phyloP scores from a whole-genome alignment of 2,888 invertebrate species.

The Drosophila niveifrons region DNA sequence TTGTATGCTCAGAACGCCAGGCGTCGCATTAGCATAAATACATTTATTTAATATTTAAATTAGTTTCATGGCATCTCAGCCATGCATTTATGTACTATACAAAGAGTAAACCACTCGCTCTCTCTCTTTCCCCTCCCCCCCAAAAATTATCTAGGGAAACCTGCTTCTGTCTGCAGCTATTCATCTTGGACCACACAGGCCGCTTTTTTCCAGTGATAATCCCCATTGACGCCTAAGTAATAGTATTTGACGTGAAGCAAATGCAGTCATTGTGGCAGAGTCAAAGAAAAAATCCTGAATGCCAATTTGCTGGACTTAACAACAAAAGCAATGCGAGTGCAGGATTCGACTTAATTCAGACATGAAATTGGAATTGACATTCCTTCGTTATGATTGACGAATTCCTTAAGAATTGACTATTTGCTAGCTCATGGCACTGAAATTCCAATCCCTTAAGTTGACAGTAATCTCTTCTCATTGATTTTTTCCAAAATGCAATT shows the following conservation, averaged over 20 bases:
- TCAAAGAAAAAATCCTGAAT: slow-evolving; percentile 16
- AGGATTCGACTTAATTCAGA: slow-evolving; percentile 10
- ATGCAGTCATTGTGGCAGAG: slow-evolving; percentile 32
- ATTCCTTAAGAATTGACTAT: neutral
- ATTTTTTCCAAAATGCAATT: too few relatives aligned
- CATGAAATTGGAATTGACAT: slow-evolving; percentile 41
- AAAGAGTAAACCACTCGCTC: neutral
- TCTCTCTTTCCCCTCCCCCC: neutral
- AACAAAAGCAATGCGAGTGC: slow-evolving; percentile 3
- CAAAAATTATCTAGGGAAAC: neutral
- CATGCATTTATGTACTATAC: slow-evolving; percentile 56
- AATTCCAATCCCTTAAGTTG: neutral
- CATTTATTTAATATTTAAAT: slow-evolving; percentile 80
- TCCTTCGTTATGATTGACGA: slow-evolving; percentile 5
- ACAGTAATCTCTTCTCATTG: neutral
- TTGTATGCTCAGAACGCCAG: slow-evolving; percentile 42
- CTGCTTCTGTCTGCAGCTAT: slow-evolving; percentile 31
- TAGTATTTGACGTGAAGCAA: slow-evolving; percentile 55
- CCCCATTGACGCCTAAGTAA: slow-evolving; percentile 57
- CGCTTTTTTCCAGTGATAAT: slow-evolving; percentile 50
- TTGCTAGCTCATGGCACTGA: neutral
- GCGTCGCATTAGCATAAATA: slow-evolving; percentile 73
- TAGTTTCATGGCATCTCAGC: slow-evolving; percentile 57
- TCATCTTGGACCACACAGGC: slow-evolving; percentile 19
- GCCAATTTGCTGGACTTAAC: slow-evolving; percentile 44